A percentile compares a stretch with the other conserved stretches of the same genome.
Conservation (phyloP, 2,888 invertebrate species). For the Luperina testacea region DNA sequence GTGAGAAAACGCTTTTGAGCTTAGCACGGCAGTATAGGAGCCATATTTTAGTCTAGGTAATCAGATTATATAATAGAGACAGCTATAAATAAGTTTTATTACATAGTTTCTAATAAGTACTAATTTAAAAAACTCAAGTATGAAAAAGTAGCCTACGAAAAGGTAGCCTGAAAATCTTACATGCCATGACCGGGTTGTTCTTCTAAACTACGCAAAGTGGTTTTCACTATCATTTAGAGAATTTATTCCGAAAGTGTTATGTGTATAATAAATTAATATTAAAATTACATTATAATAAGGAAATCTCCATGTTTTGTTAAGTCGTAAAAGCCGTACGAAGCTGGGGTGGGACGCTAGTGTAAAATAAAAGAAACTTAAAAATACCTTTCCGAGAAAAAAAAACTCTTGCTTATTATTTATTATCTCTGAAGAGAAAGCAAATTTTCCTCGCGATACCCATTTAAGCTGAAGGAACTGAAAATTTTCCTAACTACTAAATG, state of each 20-base stretch:
- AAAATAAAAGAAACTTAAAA: neutral
- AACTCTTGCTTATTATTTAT: conserved; percentile 30
- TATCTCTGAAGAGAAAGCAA: conserved; percentile 38
- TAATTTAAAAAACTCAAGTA: neutral
- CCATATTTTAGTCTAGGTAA: neutral
- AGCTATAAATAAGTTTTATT: neutral
- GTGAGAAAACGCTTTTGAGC: no score
- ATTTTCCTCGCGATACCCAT: conserved; percentile 33
- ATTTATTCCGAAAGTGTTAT: neutral
- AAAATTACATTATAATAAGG: neutral
- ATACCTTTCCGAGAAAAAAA: neutral
- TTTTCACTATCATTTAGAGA: neutral
- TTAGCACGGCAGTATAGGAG: no score
- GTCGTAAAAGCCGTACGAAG: neutral
- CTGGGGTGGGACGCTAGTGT: neutral
- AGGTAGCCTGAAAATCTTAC: neutral
- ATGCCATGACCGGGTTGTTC: neutral
- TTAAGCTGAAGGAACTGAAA: conserved; percentile 53
- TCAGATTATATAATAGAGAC: no score
- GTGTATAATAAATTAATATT: neutral
- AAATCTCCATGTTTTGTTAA: neutral
- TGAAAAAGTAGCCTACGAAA: neutral
- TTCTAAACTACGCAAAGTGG: neutral
- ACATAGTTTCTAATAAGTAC: neutral
- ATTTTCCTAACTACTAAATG: conserved; percentile 53